These are phyloP conservation scores for Myotis myotis DNA, from an alignment of 2,797 vertebrate genomes.

Conservation along the genomic window DNA sequence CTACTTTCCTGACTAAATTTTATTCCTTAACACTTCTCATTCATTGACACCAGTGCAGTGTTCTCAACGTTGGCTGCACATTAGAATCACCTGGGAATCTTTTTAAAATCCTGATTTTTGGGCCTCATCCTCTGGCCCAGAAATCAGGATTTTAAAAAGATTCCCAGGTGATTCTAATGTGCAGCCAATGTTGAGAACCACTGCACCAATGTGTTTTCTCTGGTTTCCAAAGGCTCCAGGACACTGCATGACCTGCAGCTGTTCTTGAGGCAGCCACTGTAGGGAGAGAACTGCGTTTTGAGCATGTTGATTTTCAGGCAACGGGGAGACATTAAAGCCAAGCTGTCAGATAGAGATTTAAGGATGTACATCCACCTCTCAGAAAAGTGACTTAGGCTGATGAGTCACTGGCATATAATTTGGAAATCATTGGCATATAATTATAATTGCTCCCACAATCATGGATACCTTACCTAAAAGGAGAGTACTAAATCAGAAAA, in stretches of 20 bases:
- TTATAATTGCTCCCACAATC: not conserved
- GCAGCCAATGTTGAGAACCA: no score
- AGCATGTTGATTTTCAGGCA: not conserved
- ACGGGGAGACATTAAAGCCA: not conserved
- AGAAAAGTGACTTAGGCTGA: not conserved
- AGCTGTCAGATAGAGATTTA: not conserved
- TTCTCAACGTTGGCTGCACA: no score
- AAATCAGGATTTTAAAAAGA: no score
- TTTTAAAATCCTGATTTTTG: no score
- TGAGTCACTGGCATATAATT: not conserved
- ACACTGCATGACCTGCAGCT: not conserved
- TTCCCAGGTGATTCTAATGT: no score
- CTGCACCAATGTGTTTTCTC: not conserved
- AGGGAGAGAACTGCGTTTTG: not conserved
- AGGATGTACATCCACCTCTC: not conserved
- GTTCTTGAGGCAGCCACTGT: not conserved
- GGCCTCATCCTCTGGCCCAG: no score
- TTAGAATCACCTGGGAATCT: no score
- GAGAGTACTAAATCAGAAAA: not conserved
- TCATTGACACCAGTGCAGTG: no score
- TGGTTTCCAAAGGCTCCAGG: not conserved
- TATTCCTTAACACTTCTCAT: not conserved
- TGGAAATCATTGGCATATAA: not conserved
- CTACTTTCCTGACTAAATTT: not conserved
- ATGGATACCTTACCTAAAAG: not conserved